Evolutionary conservation across 2,888 invertebrate genomes (phyloP), one percentile per base, ranked within the genome.

Genomic region (Drosophila nr. perissopoda): DNA sequence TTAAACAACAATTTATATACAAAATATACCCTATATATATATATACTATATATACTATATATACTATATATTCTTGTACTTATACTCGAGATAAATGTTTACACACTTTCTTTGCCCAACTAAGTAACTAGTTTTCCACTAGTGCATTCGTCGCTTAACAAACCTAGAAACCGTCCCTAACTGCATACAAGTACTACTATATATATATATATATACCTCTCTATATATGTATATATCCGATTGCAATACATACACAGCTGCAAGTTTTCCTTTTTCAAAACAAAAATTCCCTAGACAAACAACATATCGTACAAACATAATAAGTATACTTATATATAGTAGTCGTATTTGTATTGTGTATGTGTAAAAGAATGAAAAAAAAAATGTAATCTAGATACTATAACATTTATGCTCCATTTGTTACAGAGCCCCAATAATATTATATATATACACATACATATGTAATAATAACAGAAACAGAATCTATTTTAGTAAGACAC

Each of bases 301-400:
- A 91, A 92, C 92, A 92, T 92, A 92, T 92, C 92, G 92, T 92
- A 92, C 92, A 92, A 92, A 91, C 76, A 76, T 76, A 77, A 74
- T 74, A 82, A 79, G 73, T 79, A 81, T 65, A 71, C 46, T 25
- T 42, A 42, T 16, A 21, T 73, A 57, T 53, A 49, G 62, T 73
- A 69, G 82, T 67, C 74, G 72, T 69, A 80, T 54, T 63, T 72
- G 46, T 70, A 78, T 71, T 70, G 69, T 79, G 66, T 74, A 48
- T 74, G 62, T 67, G 46, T 46, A 46, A 21, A 46, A 46, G 21
- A 21, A 7, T 7, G 13, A 74, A 68, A 56, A 53, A 60, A 25
- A 62, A 59, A 60, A 16, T 60, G 64, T 62, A 74, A 65, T 48
- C 51, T 67, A 70, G 42, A 49, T 25, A 49, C 40, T 53, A 52